phyloP scores from a whole-genome alignment of 2,888 invertebrate genomes.

The Phengaris alcon region DNA sequence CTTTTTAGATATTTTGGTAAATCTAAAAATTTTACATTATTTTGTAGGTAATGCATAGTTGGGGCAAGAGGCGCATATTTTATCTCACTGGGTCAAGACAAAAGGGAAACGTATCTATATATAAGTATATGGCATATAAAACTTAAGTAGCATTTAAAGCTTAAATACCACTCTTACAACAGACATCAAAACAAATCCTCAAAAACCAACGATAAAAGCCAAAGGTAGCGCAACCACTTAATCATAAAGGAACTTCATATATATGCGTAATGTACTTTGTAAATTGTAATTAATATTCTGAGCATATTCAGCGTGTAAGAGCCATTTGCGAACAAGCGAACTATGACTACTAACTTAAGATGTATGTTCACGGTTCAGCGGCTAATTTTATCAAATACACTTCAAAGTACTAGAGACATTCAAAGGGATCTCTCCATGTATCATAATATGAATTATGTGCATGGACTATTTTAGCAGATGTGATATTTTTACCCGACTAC shows the following conservation, averaged over 20 bases:
- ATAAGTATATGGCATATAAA: too few relatives aligned
- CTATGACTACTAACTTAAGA: conserved; percentile 25
- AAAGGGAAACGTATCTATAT: too few relatives aligned
- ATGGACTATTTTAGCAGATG: background rate
- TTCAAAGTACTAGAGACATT: conserved; percentile 38
- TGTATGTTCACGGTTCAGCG: conserved; percentile 36
- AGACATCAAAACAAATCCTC: conserved; percentile 1
- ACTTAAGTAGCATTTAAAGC: too few relatives aligned
- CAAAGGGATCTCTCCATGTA: conserved; percentile 31
- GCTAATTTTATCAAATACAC: conserved; percentile 48
- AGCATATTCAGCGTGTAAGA: conserved; percentile 14
- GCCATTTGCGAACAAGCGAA: conserved; percentile 31
- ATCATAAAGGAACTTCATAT: background rate
- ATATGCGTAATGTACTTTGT: background rate
- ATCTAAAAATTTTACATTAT: too few relatives aligned
- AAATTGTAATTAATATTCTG: conserved; percentile 13
- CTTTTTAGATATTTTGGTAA: too few relatives aligned
- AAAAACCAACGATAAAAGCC: conserved; percentile 2
- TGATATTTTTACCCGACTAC: background rate
- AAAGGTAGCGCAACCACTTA: background rate
- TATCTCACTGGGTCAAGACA: too few relatives aligned
- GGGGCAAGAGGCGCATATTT: too few relatives aligned
- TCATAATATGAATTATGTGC: background rate
- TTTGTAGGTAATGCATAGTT: too few relatives aligned
- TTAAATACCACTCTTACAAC: background rate